Percentiles rank a stretch among this genome's conserved stretches.
phyloP scores from a whole-genome alignment of 2,888 invertebrate species.

The Trissoscelio sp. region DNA sequence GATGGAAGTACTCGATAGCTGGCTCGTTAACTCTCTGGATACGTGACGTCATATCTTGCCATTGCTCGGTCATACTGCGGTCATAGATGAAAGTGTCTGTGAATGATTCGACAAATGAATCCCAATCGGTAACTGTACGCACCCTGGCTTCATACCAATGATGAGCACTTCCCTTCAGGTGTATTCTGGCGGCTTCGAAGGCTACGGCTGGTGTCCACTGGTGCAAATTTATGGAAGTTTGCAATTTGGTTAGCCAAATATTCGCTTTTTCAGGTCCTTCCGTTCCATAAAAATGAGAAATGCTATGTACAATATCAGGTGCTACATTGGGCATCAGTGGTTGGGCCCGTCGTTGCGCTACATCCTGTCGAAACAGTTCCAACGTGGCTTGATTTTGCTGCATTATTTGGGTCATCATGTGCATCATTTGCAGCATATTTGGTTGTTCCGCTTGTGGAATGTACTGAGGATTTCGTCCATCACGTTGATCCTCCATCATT shows the following conservation, averaged over 20 bases:
- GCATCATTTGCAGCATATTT: no score
- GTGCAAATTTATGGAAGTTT: conserved; percentile 1
- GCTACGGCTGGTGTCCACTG: conserved; percentile 29
- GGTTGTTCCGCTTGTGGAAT: no score
- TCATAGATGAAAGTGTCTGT: conserved; percentile 31
- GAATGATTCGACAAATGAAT: no score
- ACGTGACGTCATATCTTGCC: conserved; percentile 10
- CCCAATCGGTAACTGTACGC: no score
- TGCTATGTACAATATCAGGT: no score
- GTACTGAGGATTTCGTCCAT: no score
- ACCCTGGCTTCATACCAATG: conserved; percentile 24
- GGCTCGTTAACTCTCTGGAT: conserved; percentile 4
- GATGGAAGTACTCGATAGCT: conserved; percentile 24
- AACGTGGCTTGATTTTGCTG: no score
- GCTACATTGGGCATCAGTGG: no score
- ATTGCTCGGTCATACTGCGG: conserved; percentile 4
- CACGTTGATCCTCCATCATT: no score
- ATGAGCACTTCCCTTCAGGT: conserved; percentile 23
- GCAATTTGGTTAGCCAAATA: not conserved
- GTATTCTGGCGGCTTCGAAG: conserved; percentile 27
- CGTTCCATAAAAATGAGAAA: not conserved
- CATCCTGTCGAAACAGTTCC: no score
- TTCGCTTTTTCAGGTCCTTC: not conserved
- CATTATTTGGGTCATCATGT: no score
- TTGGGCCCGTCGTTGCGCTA: no score